Evolutionary conservation across 2,113 vertebrate genomes (phyloP).

Genomic region (Onychostruthus taczanowskii): DNA sequence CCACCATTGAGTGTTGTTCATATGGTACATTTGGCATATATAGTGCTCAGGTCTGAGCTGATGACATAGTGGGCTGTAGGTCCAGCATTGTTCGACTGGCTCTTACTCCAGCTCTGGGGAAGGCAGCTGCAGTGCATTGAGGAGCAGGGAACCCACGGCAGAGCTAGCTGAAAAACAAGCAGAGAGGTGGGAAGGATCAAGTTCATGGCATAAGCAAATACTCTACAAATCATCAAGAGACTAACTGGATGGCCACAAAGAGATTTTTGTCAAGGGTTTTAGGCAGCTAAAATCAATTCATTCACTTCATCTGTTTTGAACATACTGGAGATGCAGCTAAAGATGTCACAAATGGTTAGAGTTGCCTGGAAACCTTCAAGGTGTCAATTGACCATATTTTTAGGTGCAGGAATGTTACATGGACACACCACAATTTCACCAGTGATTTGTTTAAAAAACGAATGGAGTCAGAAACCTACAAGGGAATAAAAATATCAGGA

Average conservation of each 20-base stretch:
- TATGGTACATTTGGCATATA: neutral
- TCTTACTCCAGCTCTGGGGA: neutral
- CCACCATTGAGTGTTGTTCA: neutral
- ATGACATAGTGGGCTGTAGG: neutral
- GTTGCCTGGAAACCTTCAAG: conserved; percentile 77
- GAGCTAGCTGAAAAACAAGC: conserved; percentile 43
- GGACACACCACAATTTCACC: conserved; percentile 74
- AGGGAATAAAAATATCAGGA: conserved; percentile 82
- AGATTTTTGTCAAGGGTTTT: conserved; percentile 75
- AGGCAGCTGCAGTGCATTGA: neutral
- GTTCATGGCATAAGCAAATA: conserved; percentile 67
- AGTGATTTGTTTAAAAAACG: conserved; percentile 76
- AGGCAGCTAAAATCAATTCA: conserved; percentile 80
- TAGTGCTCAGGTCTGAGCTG: neutral
- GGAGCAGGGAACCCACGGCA: neutral
- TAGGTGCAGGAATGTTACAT: conserved; percentile 77
- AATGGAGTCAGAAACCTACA: conserved; percentile 80
- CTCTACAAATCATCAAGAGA: conserved; percentile 76
- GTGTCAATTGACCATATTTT: conserved; percentile 84
- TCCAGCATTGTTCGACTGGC: neutral
- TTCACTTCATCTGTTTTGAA: conserved; percentile 77
- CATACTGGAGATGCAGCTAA: conserved; percentile 57
- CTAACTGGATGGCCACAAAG: conserved; percentile 67
- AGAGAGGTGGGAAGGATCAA: conserved; percentile 41
- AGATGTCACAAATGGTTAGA: conserved; percentile 87